phyloP scores from a whole-genome alignment of 92 coral and sea anemone genomes.

The Siderastrea siderea region DNA sequence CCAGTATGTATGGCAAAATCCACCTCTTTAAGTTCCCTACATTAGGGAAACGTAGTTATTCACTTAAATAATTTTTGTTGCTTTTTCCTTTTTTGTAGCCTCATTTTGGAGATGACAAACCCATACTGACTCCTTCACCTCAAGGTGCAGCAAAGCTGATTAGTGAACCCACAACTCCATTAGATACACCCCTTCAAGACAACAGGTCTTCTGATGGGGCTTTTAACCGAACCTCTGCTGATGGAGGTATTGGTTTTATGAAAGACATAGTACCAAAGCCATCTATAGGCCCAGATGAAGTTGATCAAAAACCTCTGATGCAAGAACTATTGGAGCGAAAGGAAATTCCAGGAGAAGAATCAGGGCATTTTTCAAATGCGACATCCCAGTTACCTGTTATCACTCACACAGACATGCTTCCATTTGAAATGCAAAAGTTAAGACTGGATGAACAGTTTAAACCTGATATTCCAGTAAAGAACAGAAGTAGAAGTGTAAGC shows the following conservation, averaged over 20 bases:
- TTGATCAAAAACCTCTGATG: background rate
- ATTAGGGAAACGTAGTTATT: background rate
- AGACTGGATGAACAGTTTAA: constrained; percentile 73
- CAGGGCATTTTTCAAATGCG: background rate
- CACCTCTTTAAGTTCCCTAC: background rate
- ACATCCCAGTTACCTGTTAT: background rate
- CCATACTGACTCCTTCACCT: constrained; percentile 83
- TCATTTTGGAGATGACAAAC: constrained; percentile 82
- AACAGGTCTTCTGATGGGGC: constrained; percentile 11
- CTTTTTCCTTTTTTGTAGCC: constrained; percentile 63
- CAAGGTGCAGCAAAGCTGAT: constrained; percentile 59
- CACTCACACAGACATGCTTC: background rate
- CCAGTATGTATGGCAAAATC: no score
- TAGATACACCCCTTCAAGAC: constrained; percentile 19
- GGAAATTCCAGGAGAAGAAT: background rate
- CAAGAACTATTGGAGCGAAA: background rate
- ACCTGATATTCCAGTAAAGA: constrained; percentile 27
- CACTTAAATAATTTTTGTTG: background rate
- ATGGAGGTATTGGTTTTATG: constrained; percentile 10
- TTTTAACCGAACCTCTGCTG: constrained; percentile 38
- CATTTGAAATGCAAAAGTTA: constrained; percentile 54
- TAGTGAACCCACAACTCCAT: constrained; percentile 33
- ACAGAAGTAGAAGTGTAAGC: constrained; percentile 70
- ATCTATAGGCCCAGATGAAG: background rate
- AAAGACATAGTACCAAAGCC: constrained; percentile 30